Evolutionary conservation across 2,888 invertebrate species (phyloP), one percentile per base, ranked within the genome.

Genomic region (Liopterus haemorrhoidalis): DNA sequence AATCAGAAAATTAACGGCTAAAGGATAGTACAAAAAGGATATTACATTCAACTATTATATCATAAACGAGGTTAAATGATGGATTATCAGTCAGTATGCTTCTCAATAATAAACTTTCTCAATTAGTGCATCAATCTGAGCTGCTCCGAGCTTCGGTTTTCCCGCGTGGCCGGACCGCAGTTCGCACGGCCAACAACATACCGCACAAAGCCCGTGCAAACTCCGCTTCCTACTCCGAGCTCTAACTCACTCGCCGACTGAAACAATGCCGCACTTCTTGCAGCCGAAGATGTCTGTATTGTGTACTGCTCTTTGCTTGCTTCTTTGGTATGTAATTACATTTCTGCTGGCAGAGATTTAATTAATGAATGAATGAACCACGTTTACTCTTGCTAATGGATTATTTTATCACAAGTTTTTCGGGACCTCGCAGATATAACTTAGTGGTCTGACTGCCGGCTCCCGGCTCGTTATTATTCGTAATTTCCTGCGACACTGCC

Each of bases 61-160:
- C 45, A 45, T 45, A 45, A 45, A 45, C 45, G 32, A 11, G 35
- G 25, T 33, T 45, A 45, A 45, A 45, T 45, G 45, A 45, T 45
- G 45, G 45, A 45, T 45, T 33, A 45, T 39, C 45, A 25, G 27
- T 42, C 44, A 25, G 31, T 36, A 21, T 21, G 22, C 31, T 45
- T 30, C 39, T 45, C 45, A 45, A 45, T 45, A 45, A 45, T 45
- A 45, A 45, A 45, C 33, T 45, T 45, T 45, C 45, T 39, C 45
- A 45, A 45, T 45, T 45, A 45, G 39, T 39, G 39, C 45, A 39
- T 45, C 45, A 45, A 45, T 45, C 45, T 45, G 24, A 21, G 32
- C 24, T 25, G 18, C 18, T 33, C n/a, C n/a, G n/a, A n/a, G 41
- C 33, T 33, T 41, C 28, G 12, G 16, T 41, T 24, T 22, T 25